Evolutionary conservation across 2,888 invertebrate genomes (phyloP), one percentile per base, ranked within the genome.

Genomic region (Blera fallax): DNA sequence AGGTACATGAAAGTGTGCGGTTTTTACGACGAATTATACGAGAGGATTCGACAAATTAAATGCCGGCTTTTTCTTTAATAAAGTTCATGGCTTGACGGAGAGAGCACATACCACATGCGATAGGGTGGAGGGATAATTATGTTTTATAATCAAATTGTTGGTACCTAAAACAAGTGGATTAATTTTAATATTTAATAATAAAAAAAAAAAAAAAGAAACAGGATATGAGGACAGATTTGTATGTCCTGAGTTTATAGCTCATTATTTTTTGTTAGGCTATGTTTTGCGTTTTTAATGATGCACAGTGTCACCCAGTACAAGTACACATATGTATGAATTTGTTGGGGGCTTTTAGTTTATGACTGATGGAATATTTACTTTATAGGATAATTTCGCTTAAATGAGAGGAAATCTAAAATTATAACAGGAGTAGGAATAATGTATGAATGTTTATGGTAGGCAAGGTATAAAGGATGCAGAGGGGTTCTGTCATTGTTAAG

Each of bases 111-210:
- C 56, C 7, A 40, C 52, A 29, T 18, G 54, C 34, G 45, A 43
- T 52, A 48, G 48, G 21, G 37, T 18, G 34, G 8, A 37, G 14
- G 62, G 54, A 40, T 64, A 79, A 72, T 79, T 72, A 79, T 58
- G 29, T 70, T 80, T 67, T 76, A 54, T 85, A 76, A 70, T 79
- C 79, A 80, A 70, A 76, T 62, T 69, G 48, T 29, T 50, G 21
- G 48, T 54, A 18, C 40, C 67, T 48, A 37, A 58, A 64, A 50
- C 70, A 58, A 70, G 67, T 70, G 80, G 80, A 77, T 85, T 85
- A 76, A 77, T 72, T 85, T 85, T 76, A 80, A 81, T 85, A 81
- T 80, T 85, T 80, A 34, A 85, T 72, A 45, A 34, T 37, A 48
- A 72, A 48, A 54, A 54, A 37, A 45, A 21, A 24, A 3, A 11